Percentiles rank a stretch among this genome's conserved stretches.
These are phyloP conservation scores for Drosophila orena DNA, from an alignment of 1,140 invertebrate species.

Conservation along the genomic window DNA sequence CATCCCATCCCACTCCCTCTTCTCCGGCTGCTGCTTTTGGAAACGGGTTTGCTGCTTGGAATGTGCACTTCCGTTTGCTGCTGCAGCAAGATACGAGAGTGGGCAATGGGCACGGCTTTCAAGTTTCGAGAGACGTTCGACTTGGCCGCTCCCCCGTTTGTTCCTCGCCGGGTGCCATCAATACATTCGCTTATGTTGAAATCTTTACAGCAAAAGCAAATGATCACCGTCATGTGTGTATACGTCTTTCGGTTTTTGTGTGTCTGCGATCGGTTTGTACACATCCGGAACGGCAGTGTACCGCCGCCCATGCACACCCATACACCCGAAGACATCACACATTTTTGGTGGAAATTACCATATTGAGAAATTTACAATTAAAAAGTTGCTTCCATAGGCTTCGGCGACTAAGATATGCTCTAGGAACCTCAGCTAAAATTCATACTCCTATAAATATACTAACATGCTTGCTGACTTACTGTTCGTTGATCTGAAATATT, in stretches of 20 bases:
- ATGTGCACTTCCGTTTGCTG: constrained; percentile 84
- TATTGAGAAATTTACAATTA: constrained; percentile 83
- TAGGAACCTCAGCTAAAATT: not conserved
- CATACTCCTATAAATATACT: no score
- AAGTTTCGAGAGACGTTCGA: constrained; percentile 73
- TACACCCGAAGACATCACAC: constrained; percentile 35
- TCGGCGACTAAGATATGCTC: constrained; percentile 11
- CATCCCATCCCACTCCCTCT: constrained; percentile 12
- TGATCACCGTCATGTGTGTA: constrained; percentile 44
- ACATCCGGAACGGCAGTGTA: constrained; percentile 76
- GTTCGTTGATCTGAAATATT: no score
- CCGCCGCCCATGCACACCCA: constrained; percentile 62
- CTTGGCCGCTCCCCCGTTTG: constrained; percentile 10
- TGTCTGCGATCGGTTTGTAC: constrained; percentile 67
- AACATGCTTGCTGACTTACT: no score
- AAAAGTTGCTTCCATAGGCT: constrained; percentile 37
- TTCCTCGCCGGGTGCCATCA: constrained; percentile 63
- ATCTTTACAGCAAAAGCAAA: constrained; percentile 49
- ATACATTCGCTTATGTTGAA: constrained; percentile 64
- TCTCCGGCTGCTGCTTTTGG: constrained; percentile 45
- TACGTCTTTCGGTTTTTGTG: constrained; percentile 31
- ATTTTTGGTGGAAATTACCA: constrained; percentile 78
- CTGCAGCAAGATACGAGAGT: constrained; percentile 59
- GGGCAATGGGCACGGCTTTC: constrained; percentile 79
- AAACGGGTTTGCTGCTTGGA: constrained; percentile 81